These are phyloP conservation scores for Crotalus tigris DNA, from an alignment of 2,113 vertebrate genomes.

Conservation along the genomic window DNA sequence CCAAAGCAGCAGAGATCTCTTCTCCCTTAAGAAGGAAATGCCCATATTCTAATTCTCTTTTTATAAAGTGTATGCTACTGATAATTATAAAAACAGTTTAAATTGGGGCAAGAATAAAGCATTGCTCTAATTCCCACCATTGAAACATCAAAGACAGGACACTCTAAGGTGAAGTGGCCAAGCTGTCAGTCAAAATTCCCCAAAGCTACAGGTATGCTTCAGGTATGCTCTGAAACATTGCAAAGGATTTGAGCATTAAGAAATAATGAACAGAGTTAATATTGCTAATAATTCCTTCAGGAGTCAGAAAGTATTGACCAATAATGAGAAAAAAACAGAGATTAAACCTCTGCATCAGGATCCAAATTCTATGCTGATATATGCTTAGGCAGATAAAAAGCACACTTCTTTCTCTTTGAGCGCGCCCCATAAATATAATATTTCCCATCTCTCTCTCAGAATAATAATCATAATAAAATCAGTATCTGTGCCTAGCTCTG, in stretches of 20 bases:
- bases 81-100: not conserved
- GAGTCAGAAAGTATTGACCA: slow-evolving; percentile 1
- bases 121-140: not conserved
- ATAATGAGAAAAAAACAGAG: slow-evolving; percentile 11
- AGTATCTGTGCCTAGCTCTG: not conserved
- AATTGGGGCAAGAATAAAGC: not conserved
- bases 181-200: slow-evolving; percentile 14
- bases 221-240: not conserved
- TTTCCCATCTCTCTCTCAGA: not conserved
- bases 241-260: not conserved
- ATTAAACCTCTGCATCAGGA: not conserved
- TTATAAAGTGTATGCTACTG: not conserved
- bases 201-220: not conserved
- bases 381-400: not conserved
- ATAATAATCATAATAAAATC: not conserved
- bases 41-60: not conserved
- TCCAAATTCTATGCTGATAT: not conserved
- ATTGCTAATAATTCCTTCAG: not conserved
- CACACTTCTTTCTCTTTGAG: not conserved
- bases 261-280: not conserved
- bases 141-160: not conserved
- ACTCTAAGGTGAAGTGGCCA: not conserved
- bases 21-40: not conserved
- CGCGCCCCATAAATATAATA: not conserved
- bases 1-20: too few species aligned